Evolutionary conservation across 64 coral and sea anemone species (phyloP), one percentile per base, ranked within the genome.

Genomic region (Exaiptasia diaphana): DNA sequence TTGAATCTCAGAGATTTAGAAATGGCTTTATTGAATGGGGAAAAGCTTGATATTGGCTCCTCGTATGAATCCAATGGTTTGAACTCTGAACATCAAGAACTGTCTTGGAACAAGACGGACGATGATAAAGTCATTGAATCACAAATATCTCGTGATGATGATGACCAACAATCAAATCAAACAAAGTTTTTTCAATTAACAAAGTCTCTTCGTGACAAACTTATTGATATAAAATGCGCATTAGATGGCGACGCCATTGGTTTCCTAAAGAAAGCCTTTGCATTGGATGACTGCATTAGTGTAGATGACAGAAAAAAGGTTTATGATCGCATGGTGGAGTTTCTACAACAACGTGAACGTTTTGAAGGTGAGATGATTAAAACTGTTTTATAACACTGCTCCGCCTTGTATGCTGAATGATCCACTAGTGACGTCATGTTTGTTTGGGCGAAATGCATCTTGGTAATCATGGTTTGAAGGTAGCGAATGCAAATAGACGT

Each of bases 101-200:
- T 82, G n/a, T 1, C 58, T 14, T 40, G 54, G 43, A 95, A 95
- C 41, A 89, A 95, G 85, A 95, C 91, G 15, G 91, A 95, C 38
- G 91, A 95, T 85, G 91, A 95, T 27, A 95, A 95, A 44, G 86
- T 56, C 24, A 74, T 77, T 69, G 86, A 79, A 21, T 93, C 68
- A 36, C 44, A 36, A 50, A 53, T 57, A 44, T 30, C 34, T 8
- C 18, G 48, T 29, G 32, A 25, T 6, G 4, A 56, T 30, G 7
- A 4, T 22, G 39, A 14, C 1, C 50, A 40, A 5, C 31, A 53
- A 14, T 20, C 4, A 11, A 35, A 41, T 8, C 68, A 67, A 4
- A 69, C 61, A 23, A 23, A 9, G 25, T 37, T 68, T 25, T 26
- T 87, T 33, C 21, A 42, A 43, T 17, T 24, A 17, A 85, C 39